phyloP scores from a whole-genome alignment of 2,888 invertebrate genomes.

The Biston betularia region DNA sequence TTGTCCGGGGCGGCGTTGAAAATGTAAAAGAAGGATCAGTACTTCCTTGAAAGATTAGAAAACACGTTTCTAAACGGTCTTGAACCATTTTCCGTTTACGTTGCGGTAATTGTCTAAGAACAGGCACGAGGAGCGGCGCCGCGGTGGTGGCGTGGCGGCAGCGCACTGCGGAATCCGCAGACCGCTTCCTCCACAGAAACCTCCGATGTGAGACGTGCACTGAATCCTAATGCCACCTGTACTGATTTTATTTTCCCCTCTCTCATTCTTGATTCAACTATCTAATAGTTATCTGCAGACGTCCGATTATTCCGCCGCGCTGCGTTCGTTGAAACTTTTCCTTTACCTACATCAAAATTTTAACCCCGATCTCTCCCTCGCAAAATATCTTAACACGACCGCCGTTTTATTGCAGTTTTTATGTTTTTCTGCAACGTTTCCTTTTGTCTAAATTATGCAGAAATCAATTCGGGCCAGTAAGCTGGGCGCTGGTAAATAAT shows the following conservation, averaged over 20 bases:
- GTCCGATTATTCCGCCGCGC: constrained; percentile 58
- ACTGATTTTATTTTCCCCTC: constrained; percentile 82
- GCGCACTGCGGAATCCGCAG: constrained; percentile 79
- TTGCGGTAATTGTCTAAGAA: constrained; percentile 82
- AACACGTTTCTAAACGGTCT: constrained; percentile 78
- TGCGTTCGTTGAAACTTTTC: constrained; percentile 38
- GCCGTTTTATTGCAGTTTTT: constrained; percentile 66
- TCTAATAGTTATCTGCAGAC: constrained; percentile 75
- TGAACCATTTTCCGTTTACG: constrained; percentile 83
- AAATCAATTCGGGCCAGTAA: constrained; percentile 79
- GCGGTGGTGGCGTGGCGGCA: constrained; percentile 48
- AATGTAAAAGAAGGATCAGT: constrained; percentile 63
- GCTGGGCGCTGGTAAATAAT: constrained; percentile 79
- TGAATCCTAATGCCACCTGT: constrained; percentile 78
- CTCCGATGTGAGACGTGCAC: constrained; percentile 79
- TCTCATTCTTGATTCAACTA: constrained; percentile 79
- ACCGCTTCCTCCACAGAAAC: constrained; percentile 68
- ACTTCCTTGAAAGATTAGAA: constrained; percentile 76
- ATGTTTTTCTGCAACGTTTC: constrained; percentile 64
- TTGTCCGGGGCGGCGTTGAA: constrained; percentile 58
- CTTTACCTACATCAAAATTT: constrained; percentile 46
- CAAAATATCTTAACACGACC: constrained; percentile 40
- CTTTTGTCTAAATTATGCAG: constrained; percentile 79
- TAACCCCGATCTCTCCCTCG: constrained; percentile 35
- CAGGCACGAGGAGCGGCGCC: constrained; percentile 69